Evolutionary conservation across 2,113 vertebrate species (phyloP).

Genomic region (Neoarius graeffei): DNA sequence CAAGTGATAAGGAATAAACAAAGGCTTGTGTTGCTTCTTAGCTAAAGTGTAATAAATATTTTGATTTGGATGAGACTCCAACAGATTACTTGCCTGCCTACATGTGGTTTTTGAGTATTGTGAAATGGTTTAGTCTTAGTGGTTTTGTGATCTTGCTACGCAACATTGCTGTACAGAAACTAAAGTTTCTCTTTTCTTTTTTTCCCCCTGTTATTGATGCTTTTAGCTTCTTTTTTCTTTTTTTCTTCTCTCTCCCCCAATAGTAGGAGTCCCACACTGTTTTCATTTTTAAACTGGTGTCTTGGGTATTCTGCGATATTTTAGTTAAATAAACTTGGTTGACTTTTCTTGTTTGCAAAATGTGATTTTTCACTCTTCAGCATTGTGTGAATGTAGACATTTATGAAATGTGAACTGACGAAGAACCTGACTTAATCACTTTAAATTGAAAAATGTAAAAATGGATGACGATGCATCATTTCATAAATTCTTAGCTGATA

Average conservation of each 20-base stretch:
- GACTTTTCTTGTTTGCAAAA: background rate
- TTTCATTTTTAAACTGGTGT: constrained; percentile 28
- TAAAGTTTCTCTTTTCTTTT: background rate
- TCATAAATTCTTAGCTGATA: too few relatives aligned
- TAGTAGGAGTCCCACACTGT: background rate
- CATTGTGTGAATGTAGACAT: background rate
- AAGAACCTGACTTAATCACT: too few relatives aligned
- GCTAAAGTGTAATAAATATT: background rate
- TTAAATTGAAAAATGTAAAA: too few relatives aligned
- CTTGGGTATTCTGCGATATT: constrained; percentile 34
- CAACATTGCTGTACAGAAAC: constrained; percentile 30
- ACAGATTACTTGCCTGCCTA: background rate
- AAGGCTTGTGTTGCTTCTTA: background rate
- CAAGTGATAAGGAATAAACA: background rate
- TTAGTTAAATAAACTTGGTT: constrained; percentile 54
- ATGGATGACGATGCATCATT: too few relatives aligned
- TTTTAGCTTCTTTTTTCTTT: background rate
- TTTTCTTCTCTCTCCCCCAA: background rate
- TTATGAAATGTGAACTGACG: too few relatives aligned
- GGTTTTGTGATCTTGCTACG: background rate
- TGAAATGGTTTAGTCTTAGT: background rate
- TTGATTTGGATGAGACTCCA: background rate
- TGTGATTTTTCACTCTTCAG: background rate
- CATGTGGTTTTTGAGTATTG: constrained; percentile 10
- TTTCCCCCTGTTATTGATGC: too few relatives aligned